A percentile compares a stretch with the other conserved stretches of the same genome.
Conservation (phyloP, 1,140 invertebrate genomes). For the Drosophila sp. region DNA sequence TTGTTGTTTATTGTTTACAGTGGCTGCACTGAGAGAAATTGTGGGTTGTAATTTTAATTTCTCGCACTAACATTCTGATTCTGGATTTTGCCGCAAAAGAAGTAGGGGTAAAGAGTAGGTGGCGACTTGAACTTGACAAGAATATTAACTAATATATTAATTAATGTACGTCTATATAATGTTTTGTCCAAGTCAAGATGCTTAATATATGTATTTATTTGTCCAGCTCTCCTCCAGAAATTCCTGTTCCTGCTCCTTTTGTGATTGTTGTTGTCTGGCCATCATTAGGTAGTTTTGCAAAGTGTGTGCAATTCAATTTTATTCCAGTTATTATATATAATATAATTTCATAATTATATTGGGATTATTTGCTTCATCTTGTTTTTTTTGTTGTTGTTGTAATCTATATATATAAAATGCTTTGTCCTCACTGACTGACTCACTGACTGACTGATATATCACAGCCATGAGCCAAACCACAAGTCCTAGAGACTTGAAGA, state of each 20-base stretch:
- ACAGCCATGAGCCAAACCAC: no score
- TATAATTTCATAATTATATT: constrained; percentile 79
- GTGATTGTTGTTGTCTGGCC: constrained; percentile 60
- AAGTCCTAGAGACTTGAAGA: no score
- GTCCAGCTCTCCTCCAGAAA: not conserved
- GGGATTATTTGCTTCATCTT: constrained; percentile 11
- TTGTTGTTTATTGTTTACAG: constrained; percentile 63
- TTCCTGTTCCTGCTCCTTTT: constrained; percentile 20
- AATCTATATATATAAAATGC: no score
- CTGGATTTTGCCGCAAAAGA: constrained; percentile 11
- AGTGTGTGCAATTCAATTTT: constrained; percentile 61
- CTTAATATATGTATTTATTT: not conserved
- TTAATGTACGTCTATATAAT: constrained; percentile 26
- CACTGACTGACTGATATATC: no score
- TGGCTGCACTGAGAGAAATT: constrained; percentile 30
- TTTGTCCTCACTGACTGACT: no score
- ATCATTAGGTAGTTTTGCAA: constrained; percentile 17
- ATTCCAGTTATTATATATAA: constrained; percentile 74
- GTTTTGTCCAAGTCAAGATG: constrained; percentile 4
- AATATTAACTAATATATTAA: constrained; percentile 30
- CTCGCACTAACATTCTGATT: constrained; percentile 41
- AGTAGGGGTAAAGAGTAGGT: not conserved
- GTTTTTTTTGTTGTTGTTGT: constrained; percentile 27
- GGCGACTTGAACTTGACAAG: constrained; percentile 36
- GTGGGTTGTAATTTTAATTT: constrained; percentile 40